These are phyloP conservation scores for Macroglossus sobrinus DNA, from an alignment of 2,113 vertebrate genomes.

Conservation along the genomic window DNA sequence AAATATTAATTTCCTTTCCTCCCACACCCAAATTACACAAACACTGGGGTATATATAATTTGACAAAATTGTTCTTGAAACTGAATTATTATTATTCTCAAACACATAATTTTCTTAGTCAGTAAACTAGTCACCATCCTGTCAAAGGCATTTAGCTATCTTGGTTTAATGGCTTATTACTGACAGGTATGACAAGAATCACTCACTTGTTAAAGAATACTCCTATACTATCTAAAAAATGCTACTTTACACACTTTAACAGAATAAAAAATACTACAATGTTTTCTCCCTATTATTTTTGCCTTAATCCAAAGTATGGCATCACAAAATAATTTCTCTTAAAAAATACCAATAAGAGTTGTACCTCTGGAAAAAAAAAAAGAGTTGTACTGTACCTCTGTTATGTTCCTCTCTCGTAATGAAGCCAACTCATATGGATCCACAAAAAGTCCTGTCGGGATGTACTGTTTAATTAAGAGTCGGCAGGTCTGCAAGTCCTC, in stretches of 20 bases:
- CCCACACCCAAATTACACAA: not conserved
- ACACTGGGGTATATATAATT: not conserved
- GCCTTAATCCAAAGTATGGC: not conserved
- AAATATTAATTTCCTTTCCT: conserved; percentile 20
- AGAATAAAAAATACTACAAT: conserved; percentile 12
- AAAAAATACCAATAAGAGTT: not conserved
- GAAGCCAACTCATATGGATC: conserved; percentile 93
- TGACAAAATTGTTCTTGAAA: not conserved
- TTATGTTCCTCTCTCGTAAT: conserved; percentile 81
- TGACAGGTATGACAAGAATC: not conserved
- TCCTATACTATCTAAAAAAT: not conserved
- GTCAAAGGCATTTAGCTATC: not conserved
- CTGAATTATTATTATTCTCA: not conserved
- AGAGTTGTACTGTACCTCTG: conserved; percentile 88
- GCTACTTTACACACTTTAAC: conserved; percentile 1
- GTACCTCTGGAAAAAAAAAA: conserved; percentile 83
- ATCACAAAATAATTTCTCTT: not conserved
- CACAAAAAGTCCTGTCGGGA: conserved; percentile 89
- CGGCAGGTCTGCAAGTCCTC: conserved; percentile 73
- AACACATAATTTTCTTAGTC: conserved; percentile 19
- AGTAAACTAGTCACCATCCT: not conserved
- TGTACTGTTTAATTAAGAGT: conserved; percentile 81
- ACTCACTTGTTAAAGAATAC: not conserved
- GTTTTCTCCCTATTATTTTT: conserved; percentile 10
- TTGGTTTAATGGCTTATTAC: conserved; percentile 16